Evolutionary conservation across 1,140 invertebrate species (phyloP).

Genomic region (Hylaeus anthracinus): DNA sequence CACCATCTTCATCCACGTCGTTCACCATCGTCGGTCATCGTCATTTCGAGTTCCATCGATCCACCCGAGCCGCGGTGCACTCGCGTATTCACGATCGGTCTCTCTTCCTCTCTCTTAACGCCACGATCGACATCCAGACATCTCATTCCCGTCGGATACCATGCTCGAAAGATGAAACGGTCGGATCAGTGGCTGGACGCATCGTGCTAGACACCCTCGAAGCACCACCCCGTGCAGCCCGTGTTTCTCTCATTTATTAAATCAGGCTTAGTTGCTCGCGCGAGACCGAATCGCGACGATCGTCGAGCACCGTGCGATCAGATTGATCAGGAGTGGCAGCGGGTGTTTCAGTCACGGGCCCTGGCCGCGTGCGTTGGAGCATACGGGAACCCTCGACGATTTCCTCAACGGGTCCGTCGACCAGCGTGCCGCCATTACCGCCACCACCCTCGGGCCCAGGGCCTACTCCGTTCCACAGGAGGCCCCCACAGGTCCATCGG

Average conservation of each 20-base stretch:
- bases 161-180: no score
- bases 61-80: no score
- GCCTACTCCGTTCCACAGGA: conserved; percentile 73
- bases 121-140: no score
- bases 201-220: neutral
- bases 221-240: neutral
- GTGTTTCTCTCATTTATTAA: neutral
- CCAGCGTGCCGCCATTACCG: conserved; percentile 70
- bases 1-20: conserved; percentile 15
- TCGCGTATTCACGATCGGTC: no score
- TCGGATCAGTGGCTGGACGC: no score
- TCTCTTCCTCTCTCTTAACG: no score
- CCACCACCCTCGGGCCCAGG: conserved; percentile 72
- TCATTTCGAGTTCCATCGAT: conserved; percentile 8
- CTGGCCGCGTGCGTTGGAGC: conserved; percentile 75
- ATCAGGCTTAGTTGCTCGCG: conserved; percentile 30
- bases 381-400: conserved; percentile 74
- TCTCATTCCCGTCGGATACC: no score
- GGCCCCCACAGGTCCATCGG: conserved; percentile 71
- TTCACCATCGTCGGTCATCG: conserved; percentile 26
- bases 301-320: conserved; percentile 50
- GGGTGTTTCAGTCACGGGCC: conserved; percentile 77
- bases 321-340: conserved; percentile 74
- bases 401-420: conserved; percentile 65
- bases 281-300: conserved; percentile 28